Evolutionary conservation across 2,113 vertebrate genomes (phyloP).

Genomic region (Oreochromis aureus): DNA sequence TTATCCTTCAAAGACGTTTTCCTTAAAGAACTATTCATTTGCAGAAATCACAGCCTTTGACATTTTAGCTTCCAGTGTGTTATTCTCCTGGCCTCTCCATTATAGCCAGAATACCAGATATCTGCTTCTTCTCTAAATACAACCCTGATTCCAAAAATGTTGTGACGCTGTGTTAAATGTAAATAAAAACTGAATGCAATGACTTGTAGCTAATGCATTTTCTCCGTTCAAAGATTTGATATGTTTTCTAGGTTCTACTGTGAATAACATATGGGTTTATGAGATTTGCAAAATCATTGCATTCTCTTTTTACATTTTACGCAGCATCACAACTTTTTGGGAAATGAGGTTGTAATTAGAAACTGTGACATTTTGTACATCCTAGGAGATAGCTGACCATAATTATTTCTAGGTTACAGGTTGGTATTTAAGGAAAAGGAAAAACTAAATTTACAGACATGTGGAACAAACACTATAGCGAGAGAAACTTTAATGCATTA

Average conservation of each 20-base stretch:
- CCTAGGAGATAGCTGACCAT: not conserved
- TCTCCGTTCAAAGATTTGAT: not conserved
- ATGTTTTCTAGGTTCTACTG: not conserved
- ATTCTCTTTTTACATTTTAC: not conserved
- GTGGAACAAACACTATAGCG: not conserved
- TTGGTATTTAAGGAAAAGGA: not conserved
- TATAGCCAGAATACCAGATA: not conserved
- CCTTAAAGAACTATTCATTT: not conserved
- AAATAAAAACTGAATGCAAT: not conserved
- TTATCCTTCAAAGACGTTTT: not conserved
- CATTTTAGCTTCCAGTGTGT: not conserved
- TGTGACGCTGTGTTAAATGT: not conserved
- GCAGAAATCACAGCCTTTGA: not conserved
- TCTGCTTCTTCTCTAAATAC: not conserved
- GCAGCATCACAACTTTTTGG: not conserved
- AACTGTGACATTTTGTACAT: not conserved
- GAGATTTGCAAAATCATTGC: not conserved
- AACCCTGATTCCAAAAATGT: not conserved
- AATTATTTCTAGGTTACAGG: conserved; percentile 2
- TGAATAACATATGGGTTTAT: not conserved
- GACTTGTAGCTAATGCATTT: not conserved
- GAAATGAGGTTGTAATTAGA: not conserved
- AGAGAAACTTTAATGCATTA: not conserved
- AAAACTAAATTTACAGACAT: not conserved
- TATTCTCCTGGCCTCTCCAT: not conserved